A percentile compares a stretch with the other conserved stretches of the same genome.
Conservation (phyloP, 2,888 invertebrate genomes). For the Ormyrus thymus region DNA sequence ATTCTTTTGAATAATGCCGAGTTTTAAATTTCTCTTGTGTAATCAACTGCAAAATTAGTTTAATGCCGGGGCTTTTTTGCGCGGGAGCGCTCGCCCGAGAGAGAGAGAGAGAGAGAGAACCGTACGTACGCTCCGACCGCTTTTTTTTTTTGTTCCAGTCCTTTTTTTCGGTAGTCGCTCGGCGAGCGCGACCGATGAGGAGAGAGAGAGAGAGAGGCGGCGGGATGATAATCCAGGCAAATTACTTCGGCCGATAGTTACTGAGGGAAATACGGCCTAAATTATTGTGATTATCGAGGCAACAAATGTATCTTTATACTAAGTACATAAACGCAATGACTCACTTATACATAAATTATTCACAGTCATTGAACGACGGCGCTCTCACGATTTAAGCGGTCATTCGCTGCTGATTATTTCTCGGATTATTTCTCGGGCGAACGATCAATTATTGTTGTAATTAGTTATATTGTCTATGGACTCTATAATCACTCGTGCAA, state of each 20-base stretch:
- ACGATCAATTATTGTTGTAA: slow-evolving; percentile 21
- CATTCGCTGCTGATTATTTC: slow-evolving; percentile 27
- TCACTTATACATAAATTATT: slow-evolving; percentile 36
- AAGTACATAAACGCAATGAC: slow-evolving; percentile 34
- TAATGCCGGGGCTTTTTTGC: slow-evolving; percentile 36
- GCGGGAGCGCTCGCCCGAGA: neutral
- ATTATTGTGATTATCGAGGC: slow-evolving; percentile 39
- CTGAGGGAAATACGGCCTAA: slow-evolving; percentile 4
- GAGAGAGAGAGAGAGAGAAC: too few relatives aligned
- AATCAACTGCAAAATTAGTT: slow-evolving; percentile 52
- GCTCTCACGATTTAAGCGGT: slow-evolving; percentile 1
- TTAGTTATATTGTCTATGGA: too few relatives aligned
- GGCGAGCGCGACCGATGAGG: neutral
- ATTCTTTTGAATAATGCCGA: slow-evolving; percentile 54
- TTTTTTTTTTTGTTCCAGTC: slow-evolving; percentile 2
- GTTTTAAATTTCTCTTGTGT: slow-evolving; percentile 47
- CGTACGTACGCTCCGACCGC: too few relatives aligned
- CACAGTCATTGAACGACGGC: neutral
- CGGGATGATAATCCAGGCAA: slow-evolving; percentile 30
- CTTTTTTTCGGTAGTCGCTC: neutral
- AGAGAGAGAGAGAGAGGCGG: neutral
- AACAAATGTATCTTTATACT: slow-evolving; percentile 23
- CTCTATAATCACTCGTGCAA: too few relatives aligned
- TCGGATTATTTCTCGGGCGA: slow-evolving; percentile 15
- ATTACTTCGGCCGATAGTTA: slow-evolving; percentile 1